Evolutionary conservation across 35 echinoderm and acorn worm species (phyloP).

Genomic region (Holothuria glaberrima): DNA sequence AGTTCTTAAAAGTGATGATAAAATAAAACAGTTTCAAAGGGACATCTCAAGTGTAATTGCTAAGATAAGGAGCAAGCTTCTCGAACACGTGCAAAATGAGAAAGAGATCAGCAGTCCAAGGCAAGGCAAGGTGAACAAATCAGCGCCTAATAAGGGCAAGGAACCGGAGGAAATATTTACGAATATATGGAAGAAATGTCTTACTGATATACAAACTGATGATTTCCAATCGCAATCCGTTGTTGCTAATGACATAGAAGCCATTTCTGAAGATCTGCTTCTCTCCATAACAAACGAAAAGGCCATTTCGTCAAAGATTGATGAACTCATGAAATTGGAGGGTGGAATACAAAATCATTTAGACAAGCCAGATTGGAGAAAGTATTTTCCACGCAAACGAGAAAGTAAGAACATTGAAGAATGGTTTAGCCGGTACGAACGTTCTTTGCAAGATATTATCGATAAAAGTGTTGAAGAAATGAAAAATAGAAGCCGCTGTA

Average conservation of each 20-base stretch:
- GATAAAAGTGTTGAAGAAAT: background rate
- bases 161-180: background rate
- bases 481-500: background rate
- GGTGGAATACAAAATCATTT: background rate
- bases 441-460: background rate
- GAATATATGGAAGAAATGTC: background rate
- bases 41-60: background rate
- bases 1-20: background rate
- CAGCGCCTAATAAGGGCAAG: background rate
- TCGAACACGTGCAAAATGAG: background rate
- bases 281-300: constrained; percentile 14
- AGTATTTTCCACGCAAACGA: background rate
- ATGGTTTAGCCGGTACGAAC: background rate
- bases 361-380: background rate
- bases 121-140: background rate
- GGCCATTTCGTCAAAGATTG: background rate
- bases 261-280: background rate
- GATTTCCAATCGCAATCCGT: background rate
- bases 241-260: background rate
- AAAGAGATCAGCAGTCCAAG: background rate
- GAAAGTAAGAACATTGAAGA: background rate
- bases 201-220: background rate
- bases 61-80: background rate
- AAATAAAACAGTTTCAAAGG: background rate
- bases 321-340: background rate